Evolutionary conservation across 2,888 invertebrate species (phyloP).

Genomic region (Synergus umbraculus): DNA sequence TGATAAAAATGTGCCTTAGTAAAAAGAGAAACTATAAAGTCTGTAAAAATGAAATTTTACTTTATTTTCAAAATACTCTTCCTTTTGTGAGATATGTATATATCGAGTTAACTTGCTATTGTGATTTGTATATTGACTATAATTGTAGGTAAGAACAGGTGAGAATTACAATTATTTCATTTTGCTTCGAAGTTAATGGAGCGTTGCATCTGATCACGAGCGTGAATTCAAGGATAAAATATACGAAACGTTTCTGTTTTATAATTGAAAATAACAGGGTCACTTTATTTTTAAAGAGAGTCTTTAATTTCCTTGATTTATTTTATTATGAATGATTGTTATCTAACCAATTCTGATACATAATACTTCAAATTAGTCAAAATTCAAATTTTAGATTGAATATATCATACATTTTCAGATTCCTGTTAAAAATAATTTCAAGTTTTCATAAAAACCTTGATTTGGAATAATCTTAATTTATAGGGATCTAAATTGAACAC

Average conservation of each 20-base stretch:
- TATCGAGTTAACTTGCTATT: neutral
- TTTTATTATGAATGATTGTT: neutral
- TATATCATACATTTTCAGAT: too few species aligned
- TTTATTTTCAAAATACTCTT: neutral
- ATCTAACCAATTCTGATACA: neutral
- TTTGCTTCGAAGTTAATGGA: neutral
- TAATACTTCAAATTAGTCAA: too few species aligned
- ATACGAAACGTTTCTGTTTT: neutral
- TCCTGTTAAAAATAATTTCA: too few species aligned
- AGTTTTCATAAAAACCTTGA: too few species aligned
- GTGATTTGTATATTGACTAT: neutral
- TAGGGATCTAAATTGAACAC: too few species aligned
- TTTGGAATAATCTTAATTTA: too few species aligned
- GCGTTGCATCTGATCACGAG: conserved; percentile 2
- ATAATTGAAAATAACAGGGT: neutral
- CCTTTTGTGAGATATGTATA: neutral
- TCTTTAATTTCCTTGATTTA: neutral
- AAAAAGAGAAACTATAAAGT: neutral
- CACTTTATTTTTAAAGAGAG: neutral
- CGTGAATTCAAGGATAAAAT: neutral
- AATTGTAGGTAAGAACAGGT: neutral
- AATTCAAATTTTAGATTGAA: too few species aligned
- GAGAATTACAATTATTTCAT: neutral
- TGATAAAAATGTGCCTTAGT: neutral
- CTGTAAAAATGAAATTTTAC: neutral